These are phyloP conservation scores for Xylophagus ater DNA, from an alignment of 2,888 invertebrate genomes.

Conservation along the genomic window DNA sequence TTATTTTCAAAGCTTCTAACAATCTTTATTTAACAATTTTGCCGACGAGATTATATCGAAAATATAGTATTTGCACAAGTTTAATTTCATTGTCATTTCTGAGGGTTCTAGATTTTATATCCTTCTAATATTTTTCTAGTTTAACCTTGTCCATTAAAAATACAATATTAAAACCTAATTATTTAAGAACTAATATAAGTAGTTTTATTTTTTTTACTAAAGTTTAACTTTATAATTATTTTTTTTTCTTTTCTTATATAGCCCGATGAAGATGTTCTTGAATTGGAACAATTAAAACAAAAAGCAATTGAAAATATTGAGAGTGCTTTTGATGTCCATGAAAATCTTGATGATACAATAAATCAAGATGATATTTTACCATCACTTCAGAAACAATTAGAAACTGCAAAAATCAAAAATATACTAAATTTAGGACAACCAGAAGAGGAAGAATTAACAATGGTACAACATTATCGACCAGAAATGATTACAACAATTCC, in stretches of 20 bases:
- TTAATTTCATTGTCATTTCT: too few species aligned
- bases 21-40: too few species aligned
- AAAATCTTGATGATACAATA: constrained; percentile 3
- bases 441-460: constrained; percentile 16
- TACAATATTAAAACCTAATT: too few species aligned
- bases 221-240: too few species aligned
- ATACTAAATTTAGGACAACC: constrained; percentile 26
- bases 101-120: too few species aligned
- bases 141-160: too few species aligned
- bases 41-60: too few species aligned
- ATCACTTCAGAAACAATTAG: constrained; percentile 15
- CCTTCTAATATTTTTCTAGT: too few species aligned
- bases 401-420: constrained; percentile 22
- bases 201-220: too few species aligned
- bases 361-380: constrained; percentile 10
- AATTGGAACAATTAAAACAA: constrained; percentile 43
- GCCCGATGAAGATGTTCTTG: constrained; percentile 43
- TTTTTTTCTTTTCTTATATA: constrained; percentile 22
- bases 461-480: constrained; percentile 12
- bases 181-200: too few species aligned
- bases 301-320: constrained; percentile 7
- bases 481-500: not conserved
- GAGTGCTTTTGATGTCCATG: constrained; percentile 14
- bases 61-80: too few species aligned
- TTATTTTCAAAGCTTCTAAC: too few species aligned